phyloP scores from a whole-genome alignment of 2,888 invertebrate genomes.

The Gortyna flavago region DNA sequence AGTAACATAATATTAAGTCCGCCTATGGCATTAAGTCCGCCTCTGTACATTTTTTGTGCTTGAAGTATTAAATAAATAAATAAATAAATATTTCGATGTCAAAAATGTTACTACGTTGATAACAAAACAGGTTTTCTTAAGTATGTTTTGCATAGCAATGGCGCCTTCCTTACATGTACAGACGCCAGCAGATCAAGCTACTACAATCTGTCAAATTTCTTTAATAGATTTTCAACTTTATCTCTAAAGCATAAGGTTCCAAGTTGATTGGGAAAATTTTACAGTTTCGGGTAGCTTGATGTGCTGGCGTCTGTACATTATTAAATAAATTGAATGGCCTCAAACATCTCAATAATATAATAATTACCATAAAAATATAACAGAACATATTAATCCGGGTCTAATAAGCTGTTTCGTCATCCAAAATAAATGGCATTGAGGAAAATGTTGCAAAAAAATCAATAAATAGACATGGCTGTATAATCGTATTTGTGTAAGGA shows the following conservation, averaged over 20 bases:
- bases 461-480: constrained; percentile 38
- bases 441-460: constrained; percentile 50
- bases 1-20: too few species aligned
- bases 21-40: too few species aligned
- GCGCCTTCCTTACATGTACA: not conserved
- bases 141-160: not conserved
- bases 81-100: not conserved
- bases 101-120: constrained; percentile 2
- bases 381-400: constrained; percentile 20
- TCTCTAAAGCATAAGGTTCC: too few species aligned
- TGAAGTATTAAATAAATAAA: too few species aligned
- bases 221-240: too few species aligned
- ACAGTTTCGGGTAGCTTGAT: too few species aligned
- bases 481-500: constrained; percentile 51
- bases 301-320: too few species aligned
- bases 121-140: constrained; percentile 10
- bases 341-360: constrained; percentile 21
- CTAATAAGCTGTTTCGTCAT: constrained; percentile 36
- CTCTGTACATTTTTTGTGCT: too few species aligned
- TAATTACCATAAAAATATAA: constrained; percentile 20
- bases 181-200: too few species aligned
- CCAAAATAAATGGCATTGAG: constrained; percentile 37
- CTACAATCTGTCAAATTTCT: too few species aligned
- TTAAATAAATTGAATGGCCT: constrained; percentile 21
- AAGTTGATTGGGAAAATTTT: too few species aligned